Evolutionary conservation across 2,888 invertebrate species (phyloP), one percentile per base, ranked within the genome.

Genomic region (Aradus depressus): DNA sequence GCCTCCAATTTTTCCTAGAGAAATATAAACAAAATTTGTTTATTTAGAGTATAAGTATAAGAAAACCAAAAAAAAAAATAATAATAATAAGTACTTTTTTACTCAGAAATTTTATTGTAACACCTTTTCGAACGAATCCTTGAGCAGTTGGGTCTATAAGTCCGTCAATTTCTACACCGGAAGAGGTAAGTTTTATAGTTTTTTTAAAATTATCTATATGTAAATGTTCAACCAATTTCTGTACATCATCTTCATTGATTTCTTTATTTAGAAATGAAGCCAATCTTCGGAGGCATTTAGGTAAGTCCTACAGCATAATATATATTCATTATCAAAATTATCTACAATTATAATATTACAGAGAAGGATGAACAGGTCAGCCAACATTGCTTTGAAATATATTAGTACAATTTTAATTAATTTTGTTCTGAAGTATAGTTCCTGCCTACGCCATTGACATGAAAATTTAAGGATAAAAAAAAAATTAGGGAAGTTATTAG

Each of bases 171-270:
- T 75, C 72, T 44, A 77, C 73, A n/a, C n/a, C n/a, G 52, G 80
- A 75, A 44, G 72, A 75, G 81, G 6, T 83, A 80, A 43, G 78
- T 75, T 68, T 92, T 6, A n/a, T n/a, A 35, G n/a, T 6, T 6
- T 77, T 73, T 58, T 82, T 81, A 70, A 93, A 92, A 65, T 79
- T 84, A 8, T 80, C 74, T 56, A 93, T 86, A 62, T 79, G 75
- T 52, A 91, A 75, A 64, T 91, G 85, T 4, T 80, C 67, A 8
- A 75, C 74, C 2, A 92, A 69, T 16, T 68, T 67, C 0, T 69
- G 63, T 1, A 86, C 64, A 64, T 87, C 74, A 19, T 76, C 72
- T 0, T 71, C 68, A 0, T 69, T 70, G 53, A 77, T 72, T 1
- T 66, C 61, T 63, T 79, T 80, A 35, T 69, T 71, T 28, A 85